A percentile compares a stretch with the other conserved stretches of the same genome.
These are phyloP conservation scores for Scaptomyza cyrtandrae DNA, from an alignment of 2,888 invertebrate genomes.

Conservation along the genomic window DNA sequence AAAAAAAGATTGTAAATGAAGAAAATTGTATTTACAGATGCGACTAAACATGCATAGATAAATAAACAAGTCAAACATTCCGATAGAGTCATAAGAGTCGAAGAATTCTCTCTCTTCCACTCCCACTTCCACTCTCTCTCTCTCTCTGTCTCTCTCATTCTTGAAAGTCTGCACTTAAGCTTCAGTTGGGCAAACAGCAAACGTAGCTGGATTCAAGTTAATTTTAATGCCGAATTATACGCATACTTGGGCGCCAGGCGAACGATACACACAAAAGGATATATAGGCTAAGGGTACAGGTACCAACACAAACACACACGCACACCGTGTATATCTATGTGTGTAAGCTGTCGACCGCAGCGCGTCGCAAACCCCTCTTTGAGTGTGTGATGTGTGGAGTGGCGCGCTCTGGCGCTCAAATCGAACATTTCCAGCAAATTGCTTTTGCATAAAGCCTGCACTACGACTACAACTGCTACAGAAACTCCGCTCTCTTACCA, in stretches of 20 bases:
- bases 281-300: not conserved
- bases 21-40: slow-evolving; percentile 69
- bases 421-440: slow-evolving; percentile 83
- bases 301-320: not conserved
- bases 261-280: slow-evolving; percentile 38
- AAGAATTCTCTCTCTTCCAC: not conserved
- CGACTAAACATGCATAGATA: slow-evolving; percentile 66
- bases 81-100: slow-evolving; percentile 4
- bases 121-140: not conserved
- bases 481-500: no score
- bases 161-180: slow-evolving; percentile 33
- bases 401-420: slow-evolving; percentile 54
- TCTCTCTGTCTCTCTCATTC: not conserved
- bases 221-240: slow-evolving; percentile 70
- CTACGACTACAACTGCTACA: slow-evolving; percentile 6
- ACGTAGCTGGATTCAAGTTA: slow-evolving; percentile 61
- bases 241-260: slow-evolving; percentile 59
- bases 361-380: slow-evolving; percentile 34
- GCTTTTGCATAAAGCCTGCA: slow-evolving; percentile 79
- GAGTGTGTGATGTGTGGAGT: slow-evolving; percentile 6
- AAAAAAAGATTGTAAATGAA: not conserved
- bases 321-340: no score
- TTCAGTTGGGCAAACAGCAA: slow-evolving; percentile 46
- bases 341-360: slow-evolving; percentile 46
- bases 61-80: slow-evolving; percentile 50